Evolutionary conservation across 2,797 vertebrate genomes (phyloP), one percentile per base, ranked within the genome.

Genomic region (Garrulus glandarius): DNA sequence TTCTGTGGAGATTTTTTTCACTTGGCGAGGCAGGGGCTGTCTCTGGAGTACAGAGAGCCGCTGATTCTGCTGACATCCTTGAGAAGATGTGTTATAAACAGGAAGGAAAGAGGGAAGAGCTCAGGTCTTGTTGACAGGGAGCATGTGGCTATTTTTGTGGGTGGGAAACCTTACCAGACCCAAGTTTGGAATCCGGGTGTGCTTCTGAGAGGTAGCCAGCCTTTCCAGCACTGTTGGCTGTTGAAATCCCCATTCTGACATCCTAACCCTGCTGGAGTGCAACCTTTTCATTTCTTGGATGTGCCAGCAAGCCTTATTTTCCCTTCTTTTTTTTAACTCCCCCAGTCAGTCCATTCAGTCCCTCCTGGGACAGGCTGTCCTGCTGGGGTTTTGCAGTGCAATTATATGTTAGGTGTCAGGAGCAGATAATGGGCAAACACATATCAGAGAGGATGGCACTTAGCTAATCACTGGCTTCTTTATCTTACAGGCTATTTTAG

Each of bases 401-500:
- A 74, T 95, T 96, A 85, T 41, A 95, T 67, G 52, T 46, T 80
- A 87, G 84, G 93, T 91, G 93, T 95, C 81, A 91, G 92, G 86
- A 85, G 77, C 65, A 90, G 93, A 95, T 93, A 84, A 94, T 74
- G 69, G 68, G 47, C 69, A 55, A 74, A 77, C 5, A 6, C 6
- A 0, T 84, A 92, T 96, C 88, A 84, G 60, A 49, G 84, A 75
- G 93, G 95, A 92, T 93, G 87, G 78, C 84, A 81, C 87, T 93
- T 87, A 86, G 68, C 80, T 92, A 93, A 92, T 97, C 92, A n/a
- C 84, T 80, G 83, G 1, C 76, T 87, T 56, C n/a, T 77, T 89
- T 86, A 93, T 94, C 95, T 93, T 53, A 20, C 50, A 84, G 77
- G 44, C 91, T 95, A 94, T 94, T 95, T 94, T 86, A 82, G 91